phyloP scores from a whole-genome alignment of 2,113 vertebrate species.

The Macroglossus sobrinus region DNA sequence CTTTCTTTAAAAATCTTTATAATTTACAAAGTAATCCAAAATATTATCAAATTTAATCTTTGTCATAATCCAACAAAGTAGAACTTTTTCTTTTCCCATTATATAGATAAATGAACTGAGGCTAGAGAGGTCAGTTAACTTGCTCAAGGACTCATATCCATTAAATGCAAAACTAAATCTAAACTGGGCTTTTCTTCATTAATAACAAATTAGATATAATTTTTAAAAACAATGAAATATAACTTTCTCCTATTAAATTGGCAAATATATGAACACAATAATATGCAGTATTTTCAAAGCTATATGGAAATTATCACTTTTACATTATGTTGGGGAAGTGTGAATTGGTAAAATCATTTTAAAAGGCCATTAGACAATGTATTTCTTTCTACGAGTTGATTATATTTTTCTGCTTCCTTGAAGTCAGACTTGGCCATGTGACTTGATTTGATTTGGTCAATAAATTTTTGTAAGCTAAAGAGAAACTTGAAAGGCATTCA shows the following conservation, averaged over 20 bases:
- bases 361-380: background rate
- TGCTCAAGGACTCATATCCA: background rate
- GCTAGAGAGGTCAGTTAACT: background rate
- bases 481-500: background rate
- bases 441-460: background rate
- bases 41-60: background rate
- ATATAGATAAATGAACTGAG: background rate
- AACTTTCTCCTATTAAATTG: background rate
- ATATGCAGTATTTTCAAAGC: background rate
- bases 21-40: background rate
- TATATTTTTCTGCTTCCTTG: background rate
- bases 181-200: background rate
- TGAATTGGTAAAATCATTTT: background rate
- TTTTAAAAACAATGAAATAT: background rate
- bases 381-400: background rate
- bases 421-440: background rate
- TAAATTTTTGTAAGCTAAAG: background rate
- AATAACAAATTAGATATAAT: background rate
- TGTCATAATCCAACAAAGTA: background rate
- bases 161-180: background rate
- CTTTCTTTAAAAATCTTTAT: background rate
- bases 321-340: background rate
- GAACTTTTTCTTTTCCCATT: background rate
- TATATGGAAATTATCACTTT: background rate
- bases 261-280: background rate